These are phyloP conservation scores for Centropus unirufus DNA, from an alignment of 2,113 vertebrate genomes.

Conservation along the genomic window DNA sequence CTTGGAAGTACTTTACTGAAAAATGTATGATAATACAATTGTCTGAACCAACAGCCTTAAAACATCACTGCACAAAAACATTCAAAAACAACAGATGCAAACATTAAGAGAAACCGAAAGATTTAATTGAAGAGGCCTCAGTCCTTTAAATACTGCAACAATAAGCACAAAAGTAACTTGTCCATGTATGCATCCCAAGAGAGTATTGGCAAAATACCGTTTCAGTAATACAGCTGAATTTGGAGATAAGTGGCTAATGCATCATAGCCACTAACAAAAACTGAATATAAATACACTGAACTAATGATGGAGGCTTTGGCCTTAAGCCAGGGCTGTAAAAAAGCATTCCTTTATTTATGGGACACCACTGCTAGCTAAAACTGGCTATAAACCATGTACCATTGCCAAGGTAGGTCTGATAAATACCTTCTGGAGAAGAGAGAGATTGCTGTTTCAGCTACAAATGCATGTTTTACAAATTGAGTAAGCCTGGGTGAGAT, in stretches of 20 bases:
- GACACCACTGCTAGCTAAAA: conserved; percentile 6
- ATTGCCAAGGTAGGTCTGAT: not conserved
- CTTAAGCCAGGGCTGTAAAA: conserved; percentile 22
- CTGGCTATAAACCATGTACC: not conserved
- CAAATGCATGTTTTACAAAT: conserved; percentile 20
- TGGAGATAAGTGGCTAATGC: conserved; percentile 41
- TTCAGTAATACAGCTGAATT: not conserved
- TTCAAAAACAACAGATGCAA: not conserved
- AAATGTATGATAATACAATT: not conserved
- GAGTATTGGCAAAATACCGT: not conserved
- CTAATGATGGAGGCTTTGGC: not conserved
- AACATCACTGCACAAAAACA: not conserved
- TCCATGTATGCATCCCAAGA: not conserved
- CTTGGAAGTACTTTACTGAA: not conserved
- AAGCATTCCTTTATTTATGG: conserved; percentile 19
- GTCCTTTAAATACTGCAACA: not conserved
- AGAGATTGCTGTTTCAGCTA: not conserved
- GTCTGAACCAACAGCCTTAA: not conserved
- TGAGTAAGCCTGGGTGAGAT: not conserved
- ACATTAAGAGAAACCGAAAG: not conserved
- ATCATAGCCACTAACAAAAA: not conserved
- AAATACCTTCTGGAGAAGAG: conserved; percentile 7
- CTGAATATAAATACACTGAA: not conserved
- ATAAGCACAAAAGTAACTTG: not conserved
- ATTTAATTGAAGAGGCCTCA: conserved; percentile 1